A percentile compares a stretch with the other conserved stretches of the same genome.
Evolutionary conservation across 2,113 vertebrate species (phyloP).

Genomic region (Chloropsis cyanopogon): DNA sequence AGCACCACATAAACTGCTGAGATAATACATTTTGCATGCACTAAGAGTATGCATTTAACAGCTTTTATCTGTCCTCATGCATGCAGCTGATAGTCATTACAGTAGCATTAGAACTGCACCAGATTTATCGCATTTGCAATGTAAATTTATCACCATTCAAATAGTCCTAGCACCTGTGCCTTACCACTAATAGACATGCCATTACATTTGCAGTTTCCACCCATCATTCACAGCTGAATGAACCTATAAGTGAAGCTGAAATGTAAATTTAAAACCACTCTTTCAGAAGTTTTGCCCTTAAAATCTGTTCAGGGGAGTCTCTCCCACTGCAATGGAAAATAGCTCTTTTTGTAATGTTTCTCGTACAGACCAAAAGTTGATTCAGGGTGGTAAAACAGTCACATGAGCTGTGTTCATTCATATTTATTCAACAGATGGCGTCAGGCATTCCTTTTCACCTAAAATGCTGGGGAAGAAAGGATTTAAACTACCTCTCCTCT

Average conservation of each 20-base stretch:
- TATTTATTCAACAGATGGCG: background rate
- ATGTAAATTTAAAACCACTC: background rate
- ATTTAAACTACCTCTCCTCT: background rate
- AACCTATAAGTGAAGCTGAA: background rate
- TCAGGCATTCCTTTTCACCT: background rate
- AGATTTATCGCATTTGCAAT: slow-evolving; percentile 62
- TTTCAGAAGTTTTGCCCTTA: background rate
- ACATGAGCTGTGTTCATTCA: background rate
- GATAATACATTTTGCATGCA: slow-evolving; percentile 41
- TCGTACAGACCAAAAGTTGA: background rate
- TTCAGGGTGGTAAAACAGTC: background rate
- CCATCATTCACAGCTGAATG: slow-evolving; percentile 2
- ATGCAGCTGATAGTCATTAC: slow-evolving; percentile 62
- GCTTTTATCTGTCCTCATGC: slow-evolving; percentile 6
- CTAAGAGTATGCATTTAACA: slow-evolving; percentile 38
- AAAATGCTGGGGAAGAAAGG: background rate
- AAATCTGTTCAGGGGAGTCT: background rate
- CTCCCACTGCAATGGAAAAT: background rate
- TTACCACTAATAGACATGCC: slow-evolving; percentile 12
- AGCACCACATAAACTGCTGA: slow-evolving; percentile 34
- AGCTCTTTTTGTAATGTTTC: background rate
- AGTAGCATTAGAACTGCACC: slow-evolving; percentile 29
- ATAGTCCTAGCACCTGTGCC: slow-evolving; percentile 43
- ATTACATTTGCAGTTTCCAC: background rate
- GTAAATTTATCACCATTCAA: slow-evolving; percentile 55